phyloP scores from a whole-genome alignment of 2,888 invertebrate genomes.

The Hirtodrosophila histrioides region DNA sequence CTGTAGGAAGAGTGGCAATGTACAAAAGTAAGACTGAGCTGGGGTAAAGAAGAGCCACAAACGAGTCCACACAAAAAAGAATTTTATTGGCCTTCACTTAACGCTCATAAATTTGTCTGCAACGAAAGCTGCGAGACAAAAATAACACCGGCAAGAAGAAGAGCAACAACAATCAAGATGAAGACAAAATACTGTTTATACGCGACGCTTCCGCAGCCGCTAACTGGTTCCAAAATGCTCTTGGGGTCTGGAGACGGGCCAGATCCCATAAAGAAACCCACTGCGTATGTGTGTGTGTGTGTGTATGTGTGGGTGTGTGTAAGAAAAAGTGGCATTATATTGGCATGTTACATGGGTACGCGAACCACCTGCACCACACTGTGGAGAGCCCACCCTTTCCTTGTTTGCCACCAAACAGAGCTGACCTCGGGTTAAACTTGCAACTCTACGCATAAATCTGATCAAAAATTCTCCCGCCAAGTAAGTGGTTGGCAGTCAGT shows the following conservation, averaged over 20 bases:
- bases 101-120: conserved; percentile 80
- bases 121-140: conserved; percentile 43
- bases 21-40: conserved; percentile 17
- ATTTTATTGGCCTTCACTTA: conserved; percentile 81
- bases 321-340: conserved; percentile 55
- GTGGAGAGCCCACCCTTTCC: conserved; percentile 58
- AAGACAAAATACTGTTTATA: conserved; percentile 64
- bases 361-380: conserved; percentile 44
- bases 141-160: conserved; percentile 11
- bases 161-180: conserved; percentile 27
- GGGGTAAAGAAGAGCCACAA: conserved; percentile 3
- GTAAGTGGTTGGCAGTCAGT: no score
- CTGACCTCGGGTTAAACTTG: conserved; percentile 54
- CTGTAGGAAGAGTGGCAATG: conserved; percentile 14
- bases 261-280: no score
- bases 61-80: conserved; percentile 67
- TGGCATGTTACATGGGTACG: conserved; percentile 57
- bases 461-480: conserved; percentile 34
- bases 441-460: conserved; percentile 73
- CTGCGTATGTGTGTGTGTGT: conserved; percentile 16
- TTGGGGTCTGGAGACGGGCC: neutral
- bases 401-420: conserved; percentile 45
- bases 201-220: conserved; percentile 71
- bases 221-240: conserved; percentile 63
- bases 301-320: conserved; percentile 44